These are phyloP conservation scores for Cassiopea andromeda DNA, from an alignment of 30 jellyfish, hydroid and myxozoan genomes.

Conservation along the genomic window DNA sequence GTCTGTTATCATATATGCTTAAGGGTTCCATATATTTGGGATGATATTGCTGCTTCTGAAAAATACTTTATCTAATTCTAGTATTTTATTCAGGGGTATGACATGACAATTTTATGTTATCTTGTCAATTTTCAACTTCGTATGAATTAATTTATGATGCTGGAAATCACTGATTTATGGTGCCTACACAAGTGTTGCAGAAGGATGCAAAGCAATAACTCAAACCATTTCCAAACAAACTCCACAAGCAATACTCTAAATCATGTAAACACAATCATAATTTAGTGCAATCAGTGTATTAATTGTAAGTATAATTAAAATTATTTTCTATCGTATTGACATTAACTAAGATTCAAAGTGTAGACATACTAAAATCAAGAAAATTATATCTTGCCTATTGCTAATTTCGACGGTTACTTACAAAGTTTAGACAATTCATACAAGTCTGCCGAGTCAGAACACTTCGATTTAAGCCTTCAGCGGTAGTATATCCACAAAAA, in stretches of 20 bases:
- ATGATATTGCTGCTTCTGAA: too few species aligned
- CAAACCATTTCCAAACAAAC: not conserved
- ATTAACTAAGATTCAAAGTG: not conserved
- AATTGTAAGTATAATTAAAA: too few species aligned
- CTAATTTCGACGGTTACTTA: not conserved
- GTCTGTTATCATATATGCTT: too few species aligned
- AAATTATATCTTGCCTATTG: not conserved
- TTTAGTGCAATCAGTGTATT: not conserved
- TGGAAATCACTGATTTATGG: too few species aligned
- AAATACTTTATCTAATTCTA: too few species aligned
- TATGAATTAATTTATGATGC: too few species aligned
- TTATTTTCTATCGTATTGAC: not conserved
- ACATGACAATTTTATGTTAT: too few species aligned
- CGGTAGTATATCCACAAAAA: conserved; percentile 89
- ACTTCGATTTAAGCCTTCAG: not conserved
- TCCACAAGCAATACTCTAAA: not conserved
- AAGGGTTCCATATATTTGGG: too few species aligned
- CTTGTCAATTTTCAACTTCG: too few species aligned
- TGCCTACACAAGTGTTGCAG: not conserved
- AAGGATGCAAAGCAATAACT: not conserved
- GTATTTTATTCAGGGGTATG: too few species aligned
- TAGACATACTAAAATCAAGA: not conserved
- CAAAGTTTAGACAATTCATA: not conserved
- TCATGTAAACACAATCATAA: not conserved
- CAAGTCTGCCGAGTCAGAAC: not conserved